Evolutionary conservation across 2,113 vertebrate species (phyloP), one percentile per base, ranked within the genome.

Genomic region (Istiophorus platypterus): DNA sequence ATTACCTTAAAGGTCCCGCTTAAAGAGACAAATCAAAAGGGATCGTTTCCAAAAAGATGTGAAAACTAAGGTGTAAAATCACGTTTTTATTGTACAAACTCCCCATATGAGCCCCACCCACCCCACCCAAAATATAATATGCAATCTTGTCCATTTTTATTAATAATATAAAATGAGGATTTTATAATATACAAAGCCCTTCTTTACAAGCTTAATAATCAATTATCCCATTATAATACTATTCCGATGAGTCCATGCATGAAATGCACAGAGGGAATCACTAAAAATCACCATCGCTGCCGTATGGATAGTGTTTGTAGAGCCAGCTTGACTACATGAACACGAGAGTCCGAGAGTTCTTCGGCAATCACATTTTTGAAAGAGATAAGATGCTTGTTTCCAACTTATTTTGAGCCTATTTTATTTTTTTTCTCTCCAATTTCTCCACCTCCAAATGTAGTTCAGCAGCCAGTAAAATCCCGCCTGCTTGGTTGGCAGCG

Each of bases 111-210:
- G 82, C 91, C 92, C 82, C 90, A 91, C 41, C 39, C 41, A 39
- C 24, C 45, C 72, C 41, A 49, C 7, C 59, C 89, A 94, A 81
- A 80, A 76, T 80, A 81, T 72, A 82, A 31, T 62, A 67, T 62
- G 56, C 75, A 74, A 39, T 66, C 31, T 54, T 84, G 63, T 63
- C 31, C 9, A n/a, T 78, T 72, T 72, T 75, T 47, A 66, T 13
- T 39, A 65, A 65, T 84, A 56, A 71, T 90, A 91, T 79, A 94
- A 93, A 95, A 95, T 94, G 90, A 95, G 88, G 89, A 85, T 85
- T 91, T 84, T 26, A 87, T 93, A 90, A 91, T 94, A 94, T 94
- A 95, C 92, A 96, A 96, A 97, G 95, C 94, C 95, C 95, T 97
- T 96, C 93, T 80, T 85, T 62, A 76, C 87, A 91, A 9, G 83